Evolutionary conservation across 2,113 vertebrate species (phyloP).

Genomic region (Choloepus hoffmanni): DNA sequence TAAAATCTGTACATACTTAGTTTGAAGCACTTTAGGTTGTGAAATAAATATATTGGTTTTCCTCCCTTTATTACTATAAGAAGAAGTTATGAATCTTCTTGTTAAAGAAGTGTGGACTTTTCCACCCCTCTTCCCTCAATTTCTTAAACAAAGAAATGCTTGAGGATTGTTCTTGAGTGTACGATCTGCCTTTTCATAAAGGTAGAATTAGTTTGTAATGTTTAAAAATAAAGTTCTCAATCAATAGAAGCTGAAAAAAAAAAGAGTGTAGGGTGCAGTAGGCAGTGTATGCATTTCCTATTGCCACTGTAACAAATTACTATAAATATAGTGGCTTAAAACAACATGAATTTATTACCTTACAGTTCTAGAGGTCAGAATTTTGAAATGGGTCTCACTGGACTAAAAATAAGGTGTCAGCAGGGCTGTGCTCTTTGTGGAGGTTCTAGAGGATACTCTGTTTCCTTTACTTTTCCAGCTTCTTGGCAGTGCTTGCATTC

Average conservation of each 20-base stretch:
- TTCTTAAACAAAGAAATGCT: conserved; percentile 76
- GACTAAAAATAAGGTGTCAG: neutral
- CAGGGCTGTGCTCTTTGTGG: neutral
- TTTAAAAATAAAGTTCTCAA: conserved; percentile 84
- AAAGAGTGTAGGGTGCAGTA: neutral
- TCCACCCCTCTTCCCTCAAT: conserved; percentile 65
- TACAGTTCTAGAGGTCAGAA: neutral
- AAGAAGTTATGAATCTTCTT: conserved; percentile 82
- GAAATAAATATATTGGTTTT: conserved; percentile 82
- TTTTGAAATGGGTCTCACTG: neutral
- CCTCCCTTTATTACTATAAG: conserved; percentile 85
- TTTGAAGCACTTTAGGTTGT: conserved; percentile 81
- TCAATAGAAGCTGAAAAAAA: conserved; percentile 86
- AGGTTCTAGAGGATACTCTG: neutral
- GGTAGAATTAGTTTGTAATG: conserved; percentile 87
- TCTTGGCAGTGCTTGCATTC: neutral
- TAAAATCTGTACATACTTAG: conserved; percentile 70
- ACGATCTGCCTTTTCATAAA: conserved; percentile 84
- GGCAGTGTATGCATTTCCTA: neutral
- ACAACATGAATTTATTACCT: neutral
- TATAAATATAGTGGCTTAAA: neutral
- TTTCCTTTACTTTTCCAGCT: neutral
- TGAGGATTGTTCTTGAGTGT: conserved; percentile 82
- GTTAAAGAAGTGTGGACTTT: conserved; percentile 80
- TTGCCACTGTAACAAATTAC: neutral